Evolutionary conservation across 2,888 invertebrate species (phyloP), one percentile per base, ranked within the genome.

Genomic region (Leucania comma): DNA sequence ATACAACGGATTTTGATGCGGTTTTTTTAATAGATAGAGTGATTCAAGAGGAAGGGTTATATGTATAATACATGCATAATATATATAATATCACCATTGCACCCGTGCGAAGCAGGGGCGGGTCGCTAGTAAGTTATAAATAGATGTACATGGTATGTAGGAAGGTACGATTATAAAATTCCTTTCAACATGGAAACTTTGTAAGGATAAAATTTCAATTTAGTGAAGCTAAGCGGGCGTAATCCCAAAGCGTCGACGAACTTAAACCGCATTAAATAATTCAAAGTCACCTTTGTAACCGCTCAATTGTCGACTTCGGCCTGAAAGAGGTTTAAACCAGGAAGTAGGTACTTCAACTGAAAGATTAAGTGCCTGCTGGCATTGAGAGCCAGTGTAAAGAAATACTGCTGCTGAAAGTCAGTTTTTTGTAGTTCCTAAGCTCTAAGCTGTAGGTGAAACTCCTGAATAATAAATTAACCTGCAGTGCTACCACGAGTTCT

Each of bases 191-290:
- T 35, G 29, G 29, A 26, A 78, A 70, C 61, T 78, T 70, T 81
- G 54, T 32, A n/a, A 50, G 58, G 57, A 72, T 51, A 64, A 72
- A 64, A 81, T 77, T 72, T 66, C 62, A 69, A 69, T 75, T 69
- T 58, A 64, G 26, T 65, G 61, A 61, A 65, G 64, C 67, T 65
- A 57, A 64, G 57, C 67, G 46, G 17, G 3, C n/a, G 22, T 77
- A 72, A 60, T 72, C 78, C 66, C 72, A 51, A 17, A 50, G 60
- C 68, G 53, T 22, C 72, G 35, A 51, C 62, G 65, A 81, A 72
- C 68, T 77, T 66, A 66, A 81, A 66, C 79, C 72, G 66, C 63
- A 81, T 81, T 80, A 53, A 72, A 79, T 81, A 72, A 72, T 80
- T 76, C 58, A 78, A 64, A 57, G 22, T 26, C 48, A 71, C 78